A percentile compares a stretch with the other conserved stretches of the same genome.
Conservation (phyloP, 2,113 vertebrate species). For the Corythornis cristatus region DNA sequence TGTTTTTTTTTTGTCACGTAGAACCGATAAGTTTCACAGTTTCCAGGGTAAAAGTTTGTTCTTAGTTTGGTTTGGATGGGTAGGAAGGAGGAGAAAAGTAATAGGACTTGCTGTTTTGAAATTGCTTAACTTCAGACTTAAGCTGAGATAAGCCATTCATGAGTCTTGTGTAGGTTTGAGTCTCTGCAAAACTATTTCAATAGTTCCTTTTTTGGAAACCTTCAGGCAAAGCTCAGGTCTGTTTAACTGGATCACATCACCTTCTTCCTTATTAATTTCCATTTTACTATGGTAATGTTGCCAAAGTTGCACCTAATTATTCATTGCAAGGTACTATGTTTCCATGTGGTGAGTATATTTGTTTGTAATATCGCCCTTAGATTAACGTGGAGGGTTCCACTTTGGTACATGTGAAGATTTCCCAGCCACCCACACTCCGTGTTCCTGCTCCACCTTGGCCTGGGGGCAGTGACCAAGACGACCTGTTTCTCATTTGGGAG, state of each 20-base stretch:
- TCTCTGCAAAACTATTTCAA: not conserved
- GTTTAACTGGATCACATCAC: not conserved
- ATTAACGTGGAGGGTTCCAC: not conserved
- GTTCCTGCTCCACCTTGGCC: not conserved
- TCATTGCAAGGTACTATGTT: not conserved
- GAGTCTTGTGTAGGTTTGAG: not conserved
- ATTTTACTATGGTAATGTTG: not conserved
- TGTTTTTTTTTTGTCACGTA: not conserved
- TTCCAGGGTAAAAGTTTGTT: not conserved
- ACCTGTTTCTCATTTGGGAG: not conserved
- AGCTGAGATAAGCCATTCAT: fast-evolving
- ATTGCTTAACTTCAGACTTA: not conserved
- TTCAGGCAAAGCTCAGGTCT: not conserved
- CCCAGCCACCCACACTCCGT: not conserved
- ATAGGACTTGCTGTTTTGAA: not conserved
- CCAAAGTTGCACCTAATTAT: not conserved
- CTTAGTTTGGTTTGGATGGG: not conserved
- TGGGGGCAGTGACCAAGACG: not conserved
- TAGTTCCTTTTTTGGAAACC: not conserved
- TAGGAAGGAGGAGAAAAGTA: not conserved
- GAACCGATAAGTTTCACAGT: not conserved
- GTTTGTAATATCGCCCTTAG: not conserved
- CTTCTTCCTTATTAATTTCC: not conserved
- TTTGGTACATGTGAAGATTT: not conserved
- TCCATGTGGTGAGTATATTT: not conserved